Base-by-base conservation (phyloP, 2,113 vertebrate species). In the Megatriorchis doriae region DNA sequence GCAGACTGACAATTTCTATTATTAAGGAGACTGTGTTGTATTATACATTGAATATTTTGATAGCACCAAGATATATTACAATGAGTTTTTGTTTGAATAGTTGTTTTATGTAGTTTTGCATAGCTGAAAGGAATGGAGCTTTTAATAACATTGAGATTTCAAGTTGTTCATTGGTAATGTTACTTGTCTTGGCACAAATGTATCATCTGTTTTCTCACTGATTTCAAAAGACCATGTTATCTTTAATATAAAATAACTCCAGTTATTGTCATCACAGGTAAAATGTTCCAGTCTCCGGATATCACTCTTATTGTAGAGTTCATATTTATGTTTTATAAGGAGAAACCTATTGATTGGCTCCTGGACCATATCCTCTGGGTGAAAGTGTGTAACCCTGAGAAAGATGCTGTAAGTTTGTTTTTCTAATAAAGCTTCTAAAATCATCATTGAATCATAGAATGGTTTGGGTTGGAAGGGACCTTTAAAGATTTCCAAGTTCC, bases 311-410 rank as follows among this genome's bases (percentile, higher is more conserved):
- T 99, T 81, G 99, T 99, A 75, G 99, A 99, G 98, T 99, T 99
- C 97, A 99, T 99, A 98, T 99, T 99, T 95, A 99, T 99, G 99
- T 99, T 99, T 97, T 99, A 99, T 92, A 99, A 99, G 93, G 99
- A 99, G 98, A 99, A 99, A 93, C 99, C 99, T 81, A 99, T 99
- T 52, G 99, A 99, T 88, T 99, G 99, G 99, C 98, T 99, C 50
- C 98, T 99, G 96, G 99, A 99, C 93, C 99, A 99, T 85, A 99
- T 99, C 94, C 99, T 99, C 53, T 99, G 99, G 99, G 99, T 99
- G 62, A 99, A 99, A 98, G 99, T 99, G 85, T 99, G 99, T 98
- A 99, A 99, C 91, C 99, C 99, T 38, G 99, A 99, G 97, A 99
- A 99, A 98, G 99, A 99, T 93, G 99, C 99, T 78, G 99, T 99